Base-by-base conservation (phyloP, 2,888 invertebrate genomes). In the Macrosiphum euphorbiae region DNA sequence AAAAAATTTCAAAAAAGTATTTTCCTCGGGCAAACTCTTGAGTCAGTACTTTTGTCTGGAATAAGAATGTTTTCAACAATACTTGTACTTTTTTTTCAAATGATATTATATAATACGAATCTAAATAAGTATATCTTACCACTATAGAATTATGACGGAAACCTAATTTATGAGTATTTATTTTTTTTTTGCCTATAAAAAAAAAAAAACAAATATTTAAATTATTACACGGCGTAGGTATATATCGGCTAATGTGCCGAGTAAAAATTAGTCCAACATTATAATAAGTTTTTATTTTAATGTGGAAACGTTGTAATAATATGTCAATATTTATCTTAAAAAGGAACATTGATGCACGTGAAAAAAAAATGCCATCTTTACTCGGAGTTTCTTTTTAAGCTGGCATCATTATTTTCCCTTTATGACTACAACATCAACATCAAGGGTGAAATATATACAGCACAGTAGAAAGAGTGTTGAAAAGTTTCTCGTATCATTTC, bases 11-110 rank as follows among this genome's bases (percentile, higher is more conserved):
- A 20, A 8, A 35, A 35, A 78, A 78, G 78, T 78, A 35, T 78
- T 92, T 86, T 86, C 47, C 58, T 92, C 91, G 86, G 61, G 86
- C 86, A 86, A 92, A 92, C 91, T 61, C 86, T 92, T 61, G 47
- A 92, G 91, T 87, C 61, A 58, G 16, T 86, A 86, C 44, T 58
- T 86, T 91, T n/a, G 35, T 61, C 26, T 86, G 91, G 86, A 92
- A 61, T 61, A 61, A 92, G 91, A 92, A 92, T 92, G 58, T 86
- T 92, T 61, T 61, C 26, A 58, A 52, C 44, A 88, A 44, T 20
- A 91, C 85, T 86, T 91, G 47, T 67, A 41, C 16, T 78, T 78
- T 78, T 78, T 78, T 78, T 78, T 78, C 35, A 78, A 78, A 78
- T 78, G 7, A 86, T 86, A 47, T 78, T 78, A 78, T 78, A 35